phyloP scores from a whole-genome alignment of 2,888 invertebrate species.

The Andrena fulva region DNA sequence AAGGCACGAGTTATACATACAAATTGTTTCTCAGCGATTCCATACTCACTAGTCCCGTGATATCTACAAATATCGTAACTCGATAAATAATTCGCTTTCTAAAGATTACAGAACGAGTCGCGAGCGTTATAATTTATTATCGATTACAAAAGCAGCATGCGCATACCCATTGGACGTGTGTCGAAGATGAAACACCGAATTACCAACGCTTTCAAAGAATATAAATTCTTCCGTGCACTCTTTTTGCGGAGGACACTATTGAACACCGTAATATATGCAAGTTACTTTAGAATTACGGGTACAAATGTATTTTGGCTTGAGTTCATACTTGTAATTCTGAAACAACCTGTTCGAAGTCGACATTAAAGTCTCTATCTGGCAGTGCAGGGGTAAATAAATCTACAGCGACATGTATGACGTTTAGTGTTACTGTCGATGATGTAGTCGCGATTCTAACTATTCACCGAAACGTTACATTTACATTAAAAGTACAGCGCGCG shows the following conservation, averaged over 20 bases:
- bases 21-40: slow-evolving; percentile 2
- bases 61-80: slow-evolving; percentile 14
- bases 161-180: neutral
- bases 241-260: neutral
- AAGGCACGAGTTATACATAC: neutral
- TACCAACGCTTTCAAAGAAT: neutral
- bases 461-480: slow-evolving; percentile 20
- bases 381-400: slow-evolving; percentile 47
- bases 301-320: neutral
- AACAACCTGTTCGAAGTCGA: slow-evolving; percentile 11
- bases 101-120: slow-evolving; percentile 24
- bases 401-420: slow-evolving; percentile 36
- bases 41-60: neutral
- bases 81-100: slow-evolving; percentile 41
- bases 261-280: neutral
- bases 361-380: slow-evolving; percentile 37
- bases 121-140: slow-evolving; percentile 36
- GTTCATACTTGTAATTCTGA: slow-evolving; percentile 1
- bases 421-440: slow-evolving; percentile 18
- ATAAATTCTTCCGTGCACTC: slow-evolving; percentile 1
- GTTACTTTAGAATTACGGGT: slow-evolving; percentile 1
- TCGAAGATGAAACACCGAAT: neutral
- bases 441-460: neutral
- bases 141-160: slow-evolving; percentile 26
- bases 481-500: slow-evolving; percentile 5